phyloP scores from a whole-genome alignment of 2,888 invertebrate genomes.

The Ornithoptera alexandrae region DNA sequence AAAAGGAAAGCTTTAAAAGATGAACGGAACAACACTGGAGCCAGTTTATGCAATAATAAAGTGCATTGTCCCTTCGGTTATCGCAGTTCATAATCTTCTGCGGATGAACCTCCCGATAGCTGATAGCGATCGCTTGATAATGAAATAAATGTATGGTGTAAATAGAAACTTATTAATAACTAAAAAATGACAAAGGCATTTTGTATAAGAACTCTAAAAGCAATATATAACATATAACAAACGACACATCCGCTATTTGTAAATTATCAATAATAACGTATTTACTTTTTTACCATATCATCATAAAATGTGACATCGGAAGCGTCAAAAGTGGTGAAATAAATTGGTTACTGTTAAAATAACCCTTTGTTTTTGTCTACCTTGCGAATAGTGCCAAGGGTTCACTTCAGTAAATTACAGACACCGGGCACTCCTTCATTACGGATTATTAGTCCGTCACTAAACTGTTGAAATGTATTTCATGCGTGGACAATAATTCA shows the following conservation, averaged over 20 bases:
- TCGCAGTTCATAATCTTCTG: conserved; percentile 28
- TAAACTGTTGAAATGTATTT: conserved; percentile 22
- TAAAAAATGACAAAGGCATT: too few relatives aligned
- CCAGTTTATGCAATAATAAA: conserved; percentile 45
- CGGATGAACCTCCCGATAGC: conserved; percentile 16
- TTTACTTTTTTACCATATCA: too few relatives aligned
- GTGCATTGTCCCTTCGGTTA: conserved; percentile 48
- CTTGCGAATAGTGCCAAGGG: conserved; percentile 15
- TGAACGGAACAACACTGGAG: conserved; percentile 26
- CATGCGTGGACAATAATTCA: conserved; percentile 27
- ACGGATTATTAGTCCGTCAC: conserved; percentile 30
- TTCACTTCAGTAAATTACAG: conserved; percentile 30
- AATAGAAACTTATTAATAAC: too few relatives aligned
- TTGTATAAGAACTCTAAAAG: too few relatives aligned
- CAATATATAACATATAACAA: too few relatives aligned
- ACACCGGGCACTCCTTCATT: conserved; percentile 29
- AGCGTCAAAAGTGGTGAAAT: conserved; percentile 1
- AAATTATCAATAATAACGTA: too few relatives aligned
- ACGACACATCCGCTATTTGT: too few relatives aligned
- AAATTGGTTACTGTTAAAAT: conserved; percentile 12
- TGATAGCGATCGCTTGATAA: conserved; percentile 9
- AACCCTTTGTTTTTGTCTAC: conserved; percentile 14
- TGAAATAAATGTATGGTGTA: not conserved
- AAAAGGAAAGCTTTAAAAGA: conserved; percentile 4
- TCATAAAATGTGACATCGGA: too few relatives aligned